Evolutionary conservation across 2,797 vertebrate genomes (phyloP), one percentile per base, ranked within the genome.

Genomic region (Pipistrellus nathusii): DNA sequence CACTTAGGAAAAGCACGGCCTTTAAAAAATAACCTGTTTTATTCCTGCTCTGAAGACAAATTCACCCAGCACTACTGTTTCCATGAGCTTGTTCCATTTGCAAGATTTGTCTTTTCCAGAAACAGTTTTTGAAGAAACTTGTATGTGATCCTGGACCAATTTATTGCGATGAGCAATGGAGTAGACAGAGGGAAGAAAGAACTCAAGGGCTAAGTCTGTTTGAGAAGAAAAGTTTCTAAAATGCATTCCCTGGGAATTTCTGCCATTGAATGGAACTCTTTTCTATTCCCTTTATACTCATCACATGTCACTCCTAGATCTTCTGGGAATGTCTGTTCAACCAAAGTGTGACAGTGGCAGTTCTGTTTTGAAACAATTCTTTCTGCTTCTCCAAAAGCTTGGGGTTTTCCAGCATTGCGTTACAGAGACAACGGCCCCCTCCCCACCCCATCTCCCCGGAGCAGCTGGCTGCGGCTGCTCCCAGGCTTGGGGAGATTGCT

Each of bases 271-370:
- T 41, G 57, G 91, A 90, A 91, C 85, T 93, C 83, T 78, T 91
- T 96, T 82, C 93, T 94, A 25, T 95, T 95, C 83, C 80, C 76
- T 93, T 92, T 88, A 25, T 86, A 94, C 84, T 81, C 82, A 85
- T 85, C 91, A 90, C 91, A 81, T 88, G 89, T 86, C 92, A 95
- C 25, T 93, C 69, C 44, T 41, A 81, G 81, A 84, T 91, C 92
- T 94, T 95, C 46, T 32, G 73, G 90, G 84, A 97, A 48, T 48
- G 25, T 95, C 75, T 91, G 68, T 53, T 85, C 46, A 73, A 69
- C 82, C 44, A 73, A 69, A 92, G 38, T 38, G 51, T 93, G 92
- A 80, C 59, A 25, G 84, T 75, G 66, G 59, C 57, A 48, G 80
- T 80, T 90, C 84, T 85, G 18, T 87, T 93, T 23, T 75, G 81